Evolutionary conservation across 2,888 invertebrate species (phyloP), one percentile per base, ranked within the genome.

Genomic region (Allophyes oxyacanthae): DNA sequence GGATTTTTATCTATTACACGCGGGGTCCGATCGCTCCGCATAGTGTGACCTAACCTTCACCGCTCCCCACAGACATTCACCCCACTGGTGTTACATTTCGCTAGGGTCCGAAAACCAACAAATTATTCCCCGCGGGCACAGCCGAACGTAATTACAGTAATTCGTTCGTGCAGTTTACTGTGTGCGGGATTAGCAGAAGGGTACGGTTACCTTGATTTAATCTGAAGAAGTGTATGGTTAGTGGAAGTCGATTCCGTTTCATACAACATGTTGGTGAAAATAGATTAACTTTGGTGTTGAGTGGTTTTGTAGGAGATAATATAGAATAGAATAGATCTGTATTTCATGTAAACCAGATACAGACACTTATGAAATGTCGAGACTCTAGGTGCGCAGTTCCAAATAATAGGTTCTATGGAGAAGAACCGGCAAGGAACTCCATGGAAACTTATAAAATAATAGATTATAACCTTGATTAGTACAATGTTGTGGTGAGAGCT

Each of bases 71-170:
- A 68, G 64, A 54, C 62, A 43, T 46, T 44, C 45, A 43, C 61
- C 69, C 63, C 44, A 44, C 59, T 59, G 62, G 77, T 77, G 71
- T 75, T 71, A 74, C 71, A 77, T 75, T 73, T 62, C 71, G 64
- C 67, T 46, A 37, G 75, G 75, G 75, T 71, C 71, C 77, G 67
- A 73, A 77, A 75, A 78, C 76, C 75, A 70, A 78, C 81, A 79
- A 81, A 82, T 75, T 79, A 79, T 77, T 77, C 79, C 73, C 76
- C 54, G 74, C 77, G 85, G 91, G 81, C 78, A 59, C 79, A 67
- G 74, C 82, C 78, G 80, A 64, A 84, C 82, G 83, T 91, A 87
- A 90, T 91, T 88, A 89, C 88, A 76, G 87, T 87, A 90, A 90
- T 91, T 89, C 87, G 88, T 87, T 86, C 77, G 80, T 83, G 81